These are phyloP conservation scores for Misgurnus mizolepis DNA, from an alignment of 2,113 vertebrate genomes.

Conservation along the genomic window DNA sequence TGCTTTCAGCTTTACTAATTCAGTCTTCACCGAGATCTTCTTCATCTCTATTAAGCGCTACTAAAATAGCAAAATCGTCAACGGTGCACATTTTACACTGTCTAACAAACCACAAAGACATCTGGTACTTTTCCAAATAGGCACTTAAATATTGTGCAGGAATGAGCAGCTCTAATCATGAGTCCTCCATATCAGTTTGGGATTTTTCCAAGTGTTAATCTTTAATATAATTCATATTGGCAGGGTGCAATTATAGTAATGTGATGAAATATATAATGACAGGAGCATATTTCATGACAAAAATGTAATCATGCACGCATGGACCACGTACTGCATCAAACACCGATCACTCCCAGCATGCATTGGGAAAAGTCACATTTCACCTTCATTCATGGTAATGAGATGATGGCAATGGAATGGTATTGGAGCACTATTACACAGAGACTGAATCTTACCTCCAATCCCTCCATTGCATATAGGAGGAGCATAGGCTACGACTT, in stretches of 20 bases:
- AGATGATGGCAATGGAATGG: conserved; percentile 30
- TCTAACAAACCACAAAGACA: conserved; percentile 1
- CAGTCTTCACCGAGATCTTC: conserved; percentile 16
- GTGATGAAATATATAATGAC: conserved; percentile 55
- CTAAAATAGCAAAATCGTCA: conserved; percentile 37
- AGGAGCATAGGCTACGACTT: conserved; percentile 77
- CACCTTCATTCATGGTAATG: conserved; percentile 48
- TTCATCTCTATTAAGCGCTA: conserved; percentile 45
- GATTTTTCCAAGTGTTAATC: conserved; percentile 8
- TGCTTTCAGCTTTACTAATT: not conserved
- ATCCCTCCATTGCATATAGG: conserved; percentile 72
- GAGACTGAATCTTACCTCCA: conserved; percentile 69
- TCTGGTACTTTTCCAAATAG: conserved; percentile 40
- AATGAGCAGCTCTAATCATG: conserved; percentile 43
- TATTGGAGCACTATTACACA: not conserved
- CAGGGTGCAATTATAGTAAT: conserved; percentile 54
- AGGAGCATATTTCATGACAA: not conserved
- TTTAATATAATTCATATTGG: conserved; percentile 57
- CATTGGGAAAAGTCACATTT: conserved; percentile 27
- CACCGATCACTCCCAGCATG: conserved; percentile 20
- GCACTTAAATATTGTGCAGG: conserved; percentile 44
- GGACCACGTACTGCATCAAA: not conserved
- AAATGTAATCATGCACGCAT: not conserved
- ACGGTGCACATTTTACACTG: not conserved
- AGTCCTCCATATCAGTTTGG: not conserved